phyloP scores from a whole-genome alignment of 2,797 vertebrate species.

The Eleutherodactylus coqui region DNA sequence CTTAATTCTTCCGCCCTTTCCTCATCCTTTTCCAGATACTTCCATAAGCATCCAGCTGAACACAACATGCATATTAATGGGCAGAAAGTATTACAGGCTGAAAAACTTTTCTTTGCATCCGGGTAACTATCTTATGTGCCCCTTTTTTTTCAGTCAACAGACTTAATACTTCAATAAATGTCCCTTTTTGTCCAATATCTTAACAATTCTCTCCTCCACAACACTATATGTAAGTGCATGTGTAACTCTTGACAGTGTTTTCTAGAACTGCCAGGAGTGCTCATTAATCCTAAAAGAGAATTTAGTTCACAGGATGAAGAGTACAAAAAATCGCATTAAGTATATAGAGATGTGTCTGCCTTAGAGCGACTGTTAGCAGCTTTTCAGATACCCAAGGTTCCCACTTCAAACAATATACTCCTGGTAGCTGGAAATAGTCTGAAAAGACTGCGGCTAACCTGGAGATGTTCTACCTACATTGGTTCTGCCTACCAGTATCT shows the following conservation, averaged over 20 bases:
- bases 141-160: not conserved
- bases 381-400: constrained; percentile 47
- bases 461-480: constrained; percentile 33
- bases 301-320: constrained; percentile 55
- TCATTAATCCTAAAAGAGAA: constrained; percentile 57
- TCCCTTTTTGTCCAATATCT: constrained; percentile 21
- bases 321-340: constrained; percentile 54
- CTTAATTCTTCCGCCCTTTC: not conserved
- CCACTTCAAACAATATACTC: constrained; percentile 57
- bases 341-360: constrained; percentile 48
- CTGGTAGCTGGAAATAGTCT: constrained; percentile 21
- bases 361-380: constrained; percentile 55
- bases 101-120: not conserved
- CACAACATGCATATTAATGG: not conserved
- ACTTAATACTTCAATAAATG: constrained; percentile 1
- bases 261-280: constrained; percentile 50
- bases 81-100: not conserved
- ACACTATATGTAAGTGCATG: constrained; percentile 24
- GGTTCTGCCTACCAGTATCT: constrained; percentile 39
- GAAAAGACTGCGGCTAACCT: constrained; percentile 24
- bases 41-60: not conserved
- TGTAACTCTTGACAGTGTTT: constrained; percentile 48
- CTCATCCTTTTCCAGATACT: not conserved
- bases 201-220: constrained; percentile 40
- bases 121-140: not conserved